Evolutionary conservation across 2,113 vertebrate species (phyloP).

Genomic region (Sitta europaea): DNA sequence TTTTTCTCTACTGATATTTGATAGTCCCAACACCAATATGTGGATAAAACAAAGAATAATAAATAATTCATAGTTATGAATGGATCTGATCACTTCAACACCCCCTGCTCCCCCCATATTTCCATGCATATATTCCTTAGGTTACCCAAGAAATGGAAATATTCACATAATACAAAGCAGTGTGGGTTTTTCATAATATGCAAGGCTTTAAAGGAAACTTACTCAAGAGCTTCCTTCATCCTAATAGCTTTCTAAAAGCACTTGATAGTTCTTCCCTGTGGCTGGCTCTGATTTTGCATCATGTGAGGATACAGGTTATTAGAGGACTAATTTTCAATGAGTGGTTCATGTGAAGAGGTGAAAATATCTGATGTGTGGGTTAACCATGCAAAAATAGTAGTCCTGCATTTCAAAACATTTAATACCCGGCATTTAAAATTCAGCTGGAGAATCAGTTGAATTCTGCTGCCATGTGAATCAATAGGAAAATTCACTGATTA

Average conservation of each 20-base stretch:
- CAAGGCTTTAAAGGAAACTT: not conserved
- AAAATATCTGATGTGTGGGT: not conserved
- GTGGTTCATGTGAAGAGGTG: not conserved
- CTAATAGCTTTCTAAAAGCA: not conserved
- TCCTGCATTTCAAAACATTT: not conserved
- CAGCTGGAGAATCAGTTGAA: not conserved
- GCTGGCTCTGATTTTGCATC: not conserved
- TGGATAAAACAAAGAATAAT: not conserved
- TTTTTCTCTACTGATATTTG: not conserved
- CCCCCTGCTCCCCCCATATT: not conserved
- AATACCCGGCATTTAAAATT: not conserved
- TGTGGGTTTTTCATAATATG: not conserved
- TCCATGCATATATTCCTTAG: not conserved
- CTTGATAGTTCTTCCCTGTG: not conserved
- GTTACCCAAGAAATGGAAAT: not conserved
- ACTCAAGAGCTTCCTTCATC: not conserved
- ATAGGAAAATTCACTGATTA: not conserved
- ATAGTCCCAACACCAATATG: not conserved
- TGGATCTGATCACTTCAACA: not conserved
- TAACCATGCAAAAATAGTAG: not conserved
- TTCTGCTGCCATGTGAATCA: slow-evolving; percentile 3
- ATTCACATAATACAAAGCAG: not conserved
- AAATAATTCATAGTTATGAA: not conserved
- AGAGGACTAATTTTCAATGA: not conserved
- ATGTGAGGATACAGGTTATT: not conserved